These are phyloP conservation scores for Calliphora vomitoria DNA, from an alignment of 2,888 invertebrate genomes.

Conservation along the genomic window DNA sequence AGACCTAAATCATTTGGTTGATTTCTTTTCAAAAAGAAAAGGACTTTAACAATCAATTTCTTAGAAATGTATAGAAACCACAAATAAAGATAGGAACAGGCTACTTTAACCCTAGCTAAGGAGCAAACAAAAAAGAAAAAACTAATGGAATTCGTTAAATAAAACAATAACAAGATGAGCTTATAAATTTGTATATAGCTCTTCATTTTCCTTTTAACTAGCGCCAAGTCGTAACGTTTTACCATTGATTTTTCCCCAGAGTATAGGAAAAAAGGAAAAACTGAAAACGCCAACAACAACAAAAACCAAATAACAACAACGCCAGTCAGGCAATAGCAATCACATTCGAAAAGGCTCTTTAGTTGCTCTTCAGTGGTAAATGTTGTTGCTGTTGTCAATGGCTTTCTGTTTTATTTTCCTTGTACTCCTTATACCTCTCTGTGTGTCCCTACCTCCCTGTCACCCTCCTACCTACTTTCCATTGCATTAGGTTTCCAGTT, in stretches of 20 bases:
- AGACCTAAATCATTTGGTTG: background rate
- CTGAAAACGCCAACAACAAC: too few relatives aligned
- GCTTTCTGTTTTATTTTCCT: slow-evolving; percentile 22
- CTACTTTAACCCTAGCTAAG: background rate
- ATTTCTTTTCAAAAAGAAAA: background rate
- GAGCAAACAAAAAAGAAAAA: background rate
- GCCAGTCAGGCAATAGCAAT: slow-evolving; percentile 32
- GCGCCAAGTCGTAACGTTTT: slow-evolving; percentile 63
- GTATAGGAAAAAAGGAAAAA: slow-evolving; percentile 25
- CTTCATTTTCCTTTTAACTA: slow-evolving; percentile 46
- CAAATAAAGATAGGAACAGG: background rate
- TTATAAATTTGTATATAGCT: slow-evolving; percentile 14
- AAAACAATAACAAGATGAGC: slow-evolving; percentile 52
- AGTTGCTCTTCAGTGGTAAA: slow-evolving; percentile 34
- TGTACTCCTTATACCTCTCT: background rate
- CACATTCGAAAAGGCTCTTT: slow-evolving; percentile 43
- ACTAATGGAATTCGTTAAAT: slow-evolving; percentile 64
- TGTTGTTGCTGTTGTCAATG: slow-evolving; percentile 56
- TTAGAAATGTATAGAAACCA: slow-evolving; percentile 3
- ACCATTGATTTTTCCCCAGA: slow-evolving; percentile 73
- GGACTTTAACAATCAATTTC: slow-evolving; percentile 33
- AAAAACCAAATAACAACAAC: slow-evolving; percentile 19
- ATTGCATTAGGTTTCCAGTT: background rate
- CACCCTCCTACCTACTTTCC: background rate
- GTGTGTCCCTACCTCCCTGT: background rate